These are phyloP conservation scores for Stenchaetothrips biformis DNA, from an alignment of 2,888 invertebrate species.

Conservation along the genomic window DNA sequence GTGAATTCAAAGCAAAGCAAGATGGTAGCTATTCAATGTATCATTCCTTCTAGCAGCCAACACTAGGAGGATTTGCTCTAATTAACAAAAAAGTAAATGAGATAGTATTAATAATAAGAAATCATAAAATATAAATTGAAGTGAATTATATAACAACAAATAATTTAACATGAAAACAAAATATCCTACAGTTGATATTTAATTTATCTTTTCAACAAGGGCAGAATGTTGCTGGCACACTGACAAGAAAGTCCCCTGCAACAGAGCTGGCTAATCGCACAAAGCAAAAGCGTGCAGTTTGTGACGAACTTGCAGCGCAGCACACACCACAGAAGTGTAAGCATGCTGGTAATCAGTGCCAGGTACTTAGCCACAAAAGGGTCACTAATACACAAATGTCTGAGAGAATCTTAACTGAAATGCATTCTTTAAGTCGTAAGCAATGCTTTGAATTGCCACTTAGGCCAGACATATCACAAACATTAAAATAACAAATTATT, in stretches of 20 bases:
- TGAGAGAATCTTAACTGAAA: no score
- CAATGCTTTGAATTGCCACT: no score
- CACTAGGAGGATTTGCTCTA: no score
- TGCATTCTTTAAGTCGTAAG: no score
- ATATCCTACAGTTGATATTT: no score
- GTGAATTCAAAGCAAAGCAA: conserved; percentile 1
- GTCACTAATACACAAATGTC: conserved; percentile 47
- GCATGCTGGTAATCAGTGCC: conserved; percentile 39
- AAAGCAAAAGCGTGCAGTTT: background rate
- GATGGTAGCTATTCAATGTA: background rate
- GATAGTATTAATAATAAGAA: no score
- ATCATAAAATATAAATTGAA: background rate
- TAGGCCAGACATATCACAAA: no score
- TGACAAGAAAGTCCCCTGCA: background rate
- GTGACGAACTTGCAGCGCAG: background rate
- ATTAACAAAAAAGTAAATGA: no score
- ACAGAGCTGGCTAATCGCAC: background rate
- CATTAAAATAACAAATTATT: no score
- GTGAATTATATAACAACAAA: background rate
- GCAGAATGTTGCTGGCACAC: background rate
- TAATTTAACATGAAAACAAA: background rate
- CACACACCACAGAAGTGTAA: background rate
- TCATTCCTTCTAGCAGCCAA: no score
- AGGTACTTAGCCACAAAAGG: conserved; percentile 41
- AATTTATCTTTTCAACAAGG: background rate